Evolutionary conservation across 2,113 vertebrate species (phyloP).

Genomic region (Martes martes): DNA sequence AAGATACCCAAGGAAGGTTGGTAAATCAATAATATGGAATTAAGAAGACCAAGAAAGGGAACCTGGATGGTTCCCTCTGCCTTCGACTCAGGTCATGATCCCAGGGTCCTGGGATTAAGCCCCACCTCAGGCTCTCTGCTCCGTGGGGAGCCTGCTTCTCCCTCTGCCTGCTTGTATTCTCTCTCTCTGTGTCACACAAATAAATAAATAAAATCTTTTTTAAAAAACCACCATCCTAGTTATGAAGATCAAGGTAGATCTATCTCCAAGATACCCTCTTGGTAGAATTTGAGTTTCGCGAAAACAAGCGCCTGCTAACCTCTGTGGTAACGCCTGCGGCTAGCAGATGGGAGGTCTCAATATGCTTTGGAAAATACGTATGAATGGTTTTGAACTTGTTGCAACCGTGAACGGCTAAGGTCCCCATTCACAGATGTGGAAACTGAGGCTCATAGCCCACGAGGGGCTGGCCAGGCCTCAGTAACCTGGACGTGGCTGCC

Average conservation of each 20-base stretch:
- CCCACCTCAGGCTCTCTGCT: not conserved
- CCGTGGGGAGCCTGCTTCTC: not conserved
- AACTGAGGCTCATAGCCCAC: not conserved
- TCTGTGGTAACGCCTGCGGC: not conserved
- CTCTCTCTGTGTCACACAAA: not conserved
- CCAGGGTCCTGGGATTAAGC: not conserved
- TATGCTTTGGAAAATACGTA: not conserved
- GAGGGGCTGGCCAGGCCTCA: not conserved
- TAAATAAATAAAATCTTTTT: not conserved
- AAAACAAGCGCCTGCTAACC: not conserved
- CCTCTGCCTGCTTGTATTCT: not conserved
- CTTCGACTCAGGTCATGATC: not conserved
- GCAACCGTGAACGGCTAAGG: not conserved
- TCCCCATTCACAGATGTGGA: not conserved
- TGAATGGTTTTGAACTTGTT: not conserved
- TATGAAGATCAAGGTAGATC: not conserved
- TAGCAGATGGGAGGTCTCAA: not conserved
- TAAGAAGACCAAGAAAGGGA: not conserved
- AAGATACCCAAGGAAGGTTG: not conserved
- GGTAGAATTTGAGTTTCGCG: not conserved
- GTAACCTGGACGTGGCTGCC: fast-evolving
- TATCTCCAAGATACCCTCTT: not conserved
- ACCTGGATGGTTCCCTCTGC: not conserved
- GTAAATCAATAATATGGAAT: not conserved
- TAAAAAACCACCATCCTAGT: not conserved